Evolutionary conservation across 2,888 invertebrate genomes (phyloP), one percentile per base, ranked within the genome.

Genomic region (Stenodera caucasica): DNA sequence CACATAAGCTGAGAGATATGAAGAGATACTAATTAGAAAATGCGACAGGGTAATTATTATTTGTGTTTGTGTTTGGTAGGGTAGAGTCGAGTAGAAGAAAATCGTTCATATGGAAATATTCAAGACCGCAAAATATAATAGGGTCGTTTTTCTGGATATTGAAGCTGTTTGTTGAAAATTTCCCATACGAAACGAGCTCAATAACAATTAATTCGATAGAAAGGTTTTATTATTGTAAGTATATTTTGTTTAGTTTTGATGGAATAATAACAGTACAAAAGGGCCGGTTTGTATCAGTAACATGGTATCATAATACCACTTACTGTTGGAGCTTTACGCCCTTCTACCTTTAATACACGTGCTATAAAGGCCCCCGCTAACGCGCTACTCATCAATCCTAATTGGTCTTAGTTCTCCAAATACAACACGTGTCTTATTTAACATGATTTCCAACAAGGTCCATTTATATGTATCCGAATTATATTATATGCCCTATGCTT

Each of bases 261-360:
- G 53, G 60, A 53, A 64, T 67, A 66, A 66, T 59, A 60, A 64
- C 40, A 45, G 57, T 56, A 71, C 69, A 70, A 72, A 70, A 63
- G 72, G 67, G 45, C 21, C 45, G 69, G 71, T 69, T 63, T 64
- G 70, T 74, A 76, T 75, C 75, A 69, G 74, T 76, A 72, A 70
- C 72, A 67, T 73, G n/a, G n/a, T n/a, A 77, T 76, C 75, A 77
- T 72, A 75, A 76, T 76, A 72, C 75, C 75, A 74, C 75, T 77
- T 73, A 73, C 63, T 63, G 64, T 67, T 72, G 68, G 61, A 65
- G 64, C 67, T 64, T 70, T 67, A 69, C 61, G 71, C 72, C 72
- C 71, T 72, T 61, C n/a, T 74, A 72, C 72, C 45, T 45, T 21
- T 45, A 45, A 70, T 73, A 71, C 70, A 69, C 71, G 70, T 72